Evolutionary conservation across 2,113 vertebrate species (phyloP).

Genomic region (Cricetomys ansorgei): DNA sequence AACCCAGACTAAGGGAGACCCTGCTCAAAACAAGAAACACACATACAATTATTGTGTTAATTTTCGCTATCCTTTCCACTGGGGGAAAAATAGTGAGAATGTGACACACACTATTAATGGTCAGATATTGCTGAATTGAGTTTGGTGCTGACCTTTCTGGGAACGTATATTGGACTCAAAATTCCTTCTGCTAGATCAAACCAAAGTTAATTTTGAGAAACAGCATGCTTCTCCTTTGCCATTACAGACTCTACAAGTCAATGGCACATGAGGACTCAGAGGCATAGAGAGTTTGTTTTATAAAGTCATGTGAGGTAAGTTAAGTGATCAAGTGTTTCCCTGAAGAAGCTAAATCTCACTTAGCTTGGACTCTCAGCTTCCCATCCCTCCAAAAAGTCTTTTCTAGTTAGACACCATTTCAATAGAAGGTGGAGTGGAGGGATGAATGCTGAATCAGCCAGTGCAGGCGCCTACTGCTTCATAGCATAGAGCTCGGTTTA

Average conservation of each 20-base stretch:
- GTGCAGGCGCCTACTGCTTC: slow-evolving; percentile 57
- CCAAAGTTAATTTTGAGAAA: background rate
- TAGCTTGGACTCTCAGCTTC: background rate
- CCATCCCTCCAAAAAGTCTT: background rate
- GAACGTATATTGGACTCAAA: background rate
- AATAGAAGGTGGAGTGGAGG: slow-evolving; percentile 40
- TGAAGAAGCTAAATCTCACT: background rate
- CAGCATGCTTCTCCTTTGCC: background rate
- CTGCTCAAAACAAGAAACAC: background rate
- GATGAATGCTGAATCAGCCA: slow-evolving; percentile 72
- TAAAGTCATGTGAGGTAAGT: background rate
- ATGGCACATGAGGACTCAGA: background rate
- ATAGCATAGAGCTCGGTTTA: slow-evolving; percentile 63
- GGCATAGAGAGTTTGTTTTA: background rate
- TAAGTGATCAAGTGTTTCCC: background rate
- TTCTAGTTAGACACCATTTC: slow-evolving; percentile 46
- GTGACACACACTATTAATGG: background rate
- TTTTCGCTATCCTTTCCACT: background rate
- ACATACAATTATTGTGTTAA: background rate
- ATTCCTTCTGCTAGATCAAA: background rate
- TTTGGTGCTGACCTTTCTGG: background rate
- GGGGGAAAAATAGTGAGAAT: background rate
- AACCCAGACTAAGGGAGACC: background rate
- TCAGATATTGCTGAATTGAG: slow-evolving; percentile 21
- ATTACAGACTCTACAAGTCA: background rate